A percentile compares a stretch with the other conserved stretches of the same genome.
phyloP scores from a whole-genome alignment of 2,888 invertebrate genomes.

The Pediacus dermestoides region DNA sequence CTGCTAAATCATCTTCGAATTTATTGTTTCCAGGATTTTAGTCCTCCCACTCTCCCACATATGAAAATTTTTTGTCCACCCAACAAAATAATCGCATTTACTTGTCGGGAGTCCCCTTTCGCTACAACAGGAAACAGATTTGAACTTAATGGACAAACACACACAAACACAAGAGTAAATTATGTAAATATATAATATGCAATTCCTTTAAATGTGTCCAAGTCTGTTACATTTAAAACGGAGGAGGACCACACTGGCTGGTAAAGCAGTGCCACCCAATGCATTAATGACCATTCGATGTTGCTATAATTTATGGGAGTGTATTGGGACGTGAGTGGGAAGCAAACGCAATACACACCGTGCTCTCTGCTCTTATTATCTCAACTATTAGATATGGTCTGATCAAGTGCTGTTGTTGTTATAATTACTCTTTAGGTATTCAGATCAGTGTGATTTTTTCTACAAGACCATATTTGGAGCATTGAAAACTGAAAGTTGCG shows the following conservation, averaged over 20 bases:
- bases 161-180: too few species aligned
- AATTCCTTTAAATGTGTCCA: background rate
- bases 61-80: too few species aligned
- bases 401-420: constrained; percentile 22
- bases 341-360: constrained; percentile 36
- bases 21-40: too few species aligned
- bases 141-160: too few species aligned
- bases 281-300: constrained; percentile 50
- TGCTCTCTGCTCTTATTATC: constrained; percentile 42
- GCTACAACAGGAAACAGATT: too few species aligned
- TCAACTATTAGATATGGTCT: constrained; percentile 44
- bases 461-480: constrained; percentile 9
- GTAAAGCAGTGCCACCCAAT: constrained; percentile 41
- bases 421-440: constrained; percentile 19
- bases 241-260: constrained; percentile 34
- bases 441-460: constrained; percentile 6
- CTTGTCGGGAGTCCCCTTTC: too few species aligned
- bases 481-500: constrained; percentile 12
- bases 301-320: constrained; percentile 48
- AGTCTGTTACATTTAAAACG: constrained; percentile 7
- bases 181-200: constrained; percentile 5
- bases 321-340: constrained; percentile 42
- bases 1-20: too few species aligned
- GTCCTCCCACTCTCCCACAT: too few species aligned
- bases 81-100: too few species aligned